Conservation (phyloP, 2,113 vertebrate species). For the Colius striatus region DNA sequence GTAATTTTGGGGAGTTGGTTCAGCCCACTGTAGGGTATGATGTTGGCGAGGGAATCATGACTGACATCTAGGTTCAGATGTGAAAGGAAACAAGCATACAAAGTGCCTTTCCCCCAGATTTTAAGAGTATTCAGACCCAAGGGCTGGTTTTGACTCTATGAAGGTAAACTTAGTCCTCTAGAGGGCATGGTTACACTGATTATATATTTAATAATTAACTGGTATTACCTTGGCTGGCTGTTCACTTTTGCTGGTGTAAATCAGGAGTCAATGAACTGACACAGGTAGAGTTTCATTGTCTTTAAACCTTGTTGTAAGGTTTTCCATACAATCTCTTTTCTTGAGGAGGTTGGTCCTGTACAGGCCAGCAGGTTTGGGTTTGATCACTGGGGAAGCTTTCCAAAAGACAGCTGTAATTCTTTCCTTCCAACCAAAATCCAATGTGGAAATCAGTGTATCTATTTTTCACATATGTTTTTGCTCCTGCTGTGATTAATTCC, state of each 20-base stretch:
- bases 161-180: slow-evolving; percentile 64
- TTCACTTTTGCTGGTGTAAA: not conserved
- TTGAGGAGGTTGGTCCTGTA: not conserved
- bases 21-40: not conserved
- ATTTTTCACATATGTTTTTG: not conserved
- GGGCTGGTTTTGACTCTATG: not conserved
- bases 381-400: not conserved
- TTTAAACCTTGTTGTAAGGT: not conserved
- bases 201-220: slow-evolving; percentile 67
- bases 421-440: not conserved
- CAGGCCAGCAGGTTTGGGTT: not conserved
- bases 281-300: not conserved
- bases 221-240: not conserved
- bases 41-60: rapidly evolving
- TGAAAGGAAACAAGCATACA: not conserved
- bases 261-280: not conserved
- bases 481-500: not conserved
- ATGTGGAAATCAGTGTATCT: not conserved
- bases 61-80: not conserved
- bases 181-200: slow-evolving; percentile 70
- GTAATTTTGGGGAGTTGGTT: not conserved
- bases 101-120: not conserved
- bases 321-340: not conserved
- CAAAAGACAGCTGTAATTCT: not conserved
- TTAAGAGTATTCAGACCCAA: not conserved